Conservation (phyloP, 2,797 vertebrate species). For the Ispidina picta region DNA sequence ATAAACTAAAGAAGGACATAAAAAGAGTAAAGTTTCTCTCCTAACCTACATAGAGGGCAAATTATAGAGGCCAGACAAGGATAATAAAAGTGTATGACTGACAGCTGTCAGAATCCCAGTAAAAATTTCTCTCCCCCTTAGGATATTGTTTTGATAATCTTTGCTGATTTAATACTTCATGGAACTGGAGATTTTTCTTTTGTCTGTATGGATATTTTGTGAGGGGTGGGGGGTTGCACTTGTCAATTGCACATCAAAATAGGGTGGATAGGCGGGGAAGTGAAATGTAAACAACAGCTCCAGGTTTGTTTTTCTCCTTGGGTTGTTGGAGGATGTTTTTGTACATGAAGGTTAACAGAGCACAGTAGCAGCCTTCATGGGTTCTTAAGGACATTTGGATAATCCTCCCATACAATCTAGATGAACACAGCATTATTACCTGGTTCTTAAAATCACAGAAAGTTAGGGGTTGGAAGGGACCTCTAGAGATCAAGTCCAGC, state of each 20-base stretch:
- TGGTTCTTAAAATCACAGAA: background rate
- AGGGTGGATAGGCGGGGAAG: constrained; percentile 9
- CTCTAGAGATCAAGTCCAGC: too few relatives aligned
- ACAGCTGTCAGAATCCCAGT: constrained; percentile 50
- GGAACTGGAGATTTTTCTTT: constrained; percentile 3
- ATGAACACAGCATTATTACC: background rate
- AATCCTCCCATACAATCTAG: background rate
- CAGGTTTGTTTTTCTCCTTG: constrained; percentile 63
- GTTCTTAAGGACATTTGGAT: constrained; percentile 13
- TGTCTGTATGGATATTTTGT: background rate
- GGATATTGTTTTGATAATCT: constrained; percentile 72
- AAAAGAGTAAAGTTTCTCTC: background rate
- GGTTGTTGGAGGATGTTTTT: constrained; percentile 33
- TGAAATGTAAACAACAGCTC: constrained; percentile 67
- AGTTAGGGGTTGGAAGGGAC: too few relatives aligned
- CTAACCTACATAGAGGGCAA: constrained; percentile 39
- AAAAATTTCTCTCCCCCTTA: constrained; percentile 49
- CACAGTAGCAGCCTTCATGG: background rate
- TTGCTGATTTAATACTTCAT: constrained; percentile 44
- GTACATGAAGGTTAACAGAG: constrained; percentile 47
- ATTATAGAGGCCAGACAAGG: constrained; percentile 51
- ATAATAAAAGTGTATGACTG: constrained; percentile 60
- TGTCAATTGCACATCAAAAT: constrained; percentile 62
- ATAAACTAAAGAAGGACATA: background rate
- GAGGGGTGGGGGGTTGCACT: constrained; percentile 12